Conservation (phyloP, 1,140 invertebrate genomes). For the Drosophila grimshawi region DNA sequence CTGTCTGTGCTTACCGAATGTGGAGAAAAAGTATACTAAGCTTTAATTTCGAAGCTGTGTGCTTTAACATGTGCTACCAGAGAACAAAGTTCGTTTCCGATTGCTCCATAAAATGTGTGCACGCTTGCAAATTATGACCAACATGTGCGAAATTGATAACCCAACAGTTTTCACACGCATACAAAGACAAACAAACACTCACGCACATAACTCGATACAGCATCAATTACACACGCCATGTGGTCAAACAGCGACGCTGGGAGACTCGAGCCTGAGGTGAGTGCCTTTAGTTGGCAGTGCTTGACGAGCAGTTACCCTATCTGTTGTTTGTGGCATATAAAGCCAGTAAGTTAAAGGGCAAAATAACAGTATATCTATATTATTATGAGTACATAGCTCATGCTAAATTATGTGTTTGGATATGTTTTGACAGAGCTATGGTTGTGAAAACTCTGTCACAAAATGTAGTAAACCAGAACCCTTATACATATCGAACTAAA, state of each 20-base stretch:
- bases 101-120: constrained; percentile 16
- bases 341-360: no score
- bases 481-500: no score
- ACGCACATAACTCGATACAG: constrained; percentile 19
- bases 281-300: neutral
- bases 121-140: constrained; percentile 46
- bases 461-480: no score
- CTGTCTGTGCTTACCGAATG: neutral
- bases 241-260: constrained; percentile 20
- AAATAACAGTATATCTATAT: no score
- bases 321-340: neutral
- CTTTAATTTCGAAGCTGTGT: neutral
- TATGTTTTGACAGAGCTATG: no score
- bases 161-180: neutral
- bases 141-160: constrained; percentile 49
- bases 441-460: no score
- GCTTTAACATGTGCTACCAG: constrained; percentile 18
- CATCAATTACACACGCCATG: constrained; percentile 50
- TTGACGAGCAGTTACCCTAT: neutral
- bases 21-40: neutral
- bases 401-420: no score
- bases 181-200: neutral
- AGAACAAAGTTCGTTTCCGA: constrained; percentile 24
- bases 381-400: no score
- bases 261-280: neutral